Evolutionary conservation across 2,113 vertebrate genomes (phyloP).

Genomic region (Megaceryle torquata): DNA sequence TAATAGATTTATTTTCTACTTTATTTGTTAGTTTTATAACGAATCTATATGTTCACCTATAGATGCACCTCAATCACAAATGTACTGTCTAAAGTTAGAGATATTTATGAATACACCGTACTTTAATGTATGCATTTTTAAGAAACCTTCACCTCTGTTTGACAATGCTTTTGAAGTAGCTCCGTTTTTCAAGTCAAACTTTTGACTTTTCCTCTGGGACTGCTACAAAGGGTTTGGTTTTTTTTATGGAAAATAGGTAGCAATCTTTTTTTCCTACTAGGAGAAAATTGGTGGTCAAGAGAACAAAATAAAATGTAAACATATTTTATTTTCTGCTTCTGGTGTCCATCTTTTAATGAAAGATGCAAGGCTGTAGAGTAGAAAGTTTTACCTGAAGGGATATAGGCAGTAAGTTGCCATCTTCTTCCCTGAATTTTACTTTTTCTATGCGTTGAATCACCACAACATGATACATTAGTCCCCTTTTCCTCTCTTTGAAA

Average conservation of each 20-base stretch:
- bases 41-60: not conserved
- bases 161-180: constrained; percentile 81
- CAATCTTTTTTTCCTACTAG: not conserved
- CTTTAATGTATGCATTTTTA: constrained; percentile 66
- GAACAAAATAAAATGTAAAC: not conserved
- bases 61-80: not conserved
- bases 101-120: constrained; percentile 29
- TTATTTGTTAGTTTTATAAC: not conserved
- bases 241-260: constrained; percentile 67
- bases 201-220: constrained; percentile 74
- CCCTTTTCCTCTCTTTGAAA: not conserved
- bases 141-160: constrained; percentile 65
- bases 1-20: constrained; percentile 62
- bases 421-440: not conserved
- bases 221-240: constrained; percentile 60
- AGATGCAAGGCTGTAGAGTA: not conserved
- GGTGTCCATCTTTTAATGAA: not conserved
- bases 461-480: not conserved
- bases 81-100: not conserved
- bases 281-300: constrained; percentile 37
- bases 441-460: not conserved
- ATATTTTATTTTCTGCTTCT: not conserved
- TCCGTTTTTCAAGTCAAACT: constrained; percentile 77
- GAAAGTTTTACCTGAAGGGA: not conserved
- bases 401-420: not conserved